These are phyloP conservation scores for Cladopsammia gracilis DNA, from an alignment of 64 coral and sea anemone species.

Conservation along the genomic window DNA sequence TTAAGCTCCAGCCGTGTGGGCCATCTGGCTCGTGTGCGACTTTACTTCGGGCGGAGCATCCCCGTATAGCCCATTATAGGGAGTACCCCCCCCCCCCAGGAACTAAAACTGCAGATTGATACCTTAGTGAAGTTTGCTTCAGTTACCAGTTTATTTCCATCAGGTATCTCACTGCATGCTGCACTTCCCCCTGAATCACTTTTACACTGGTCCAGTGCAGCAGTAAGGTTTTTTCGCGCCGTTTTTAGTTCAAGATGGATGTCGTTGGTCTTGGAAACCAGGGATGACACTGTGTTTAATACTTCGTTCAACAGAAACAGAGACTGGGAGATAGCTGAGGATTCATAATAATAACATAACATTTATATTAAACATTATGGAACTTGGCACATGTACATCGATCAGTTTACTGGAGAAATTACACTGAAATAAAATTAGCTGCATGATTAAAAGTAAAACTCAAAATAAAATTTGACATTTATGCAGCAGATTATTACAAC, in stretches of 20 bases:
- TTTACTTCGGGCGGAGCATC: too few species aligned
- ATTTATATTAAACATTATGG: neutral
- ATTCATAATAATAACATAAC: neutral
- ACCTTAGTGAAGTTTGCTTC: conserved; percentile 70
- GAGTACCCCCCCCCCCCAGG: too few species aligned
- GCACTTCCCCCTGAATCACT: neutral
- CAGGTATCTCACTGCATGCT: conserved; percentile 29
- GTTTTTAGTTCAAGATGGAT: conserved; percentile 10
- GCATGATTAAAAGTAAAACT: too few species aligned
- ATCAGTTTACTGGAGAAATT: neutral
- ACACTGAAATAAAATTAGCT: too few species aligned
- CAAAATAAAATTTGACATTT: too few species aligned
- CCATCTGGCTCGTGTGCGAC: too few species aligned
- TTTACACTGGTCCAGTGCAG: neutral
- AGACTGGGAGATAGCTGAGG: neutral
- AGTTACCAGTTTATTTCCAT: conserved; percentile 9
- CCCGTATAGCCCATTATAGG: too few species aligned
- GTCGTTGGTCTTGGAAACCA: neutral
- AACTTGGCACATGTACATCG: too few species aligned
- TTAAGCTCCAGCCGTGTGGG: too few species aligned
- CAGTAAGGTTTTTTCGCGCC: conserved; percentile 5
- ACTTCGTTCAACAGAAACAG: conserved; percentile 8
- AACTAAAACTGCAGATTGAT: neutral
- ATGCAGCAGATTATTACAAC: too few species aligned
- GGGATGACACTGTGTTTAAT: neutral